Percentiles rank a stretch among this genome's conserved stretches.
Conservation (phyloP, 2,113 vertebrate species). For the Chionis minor region DNA sequence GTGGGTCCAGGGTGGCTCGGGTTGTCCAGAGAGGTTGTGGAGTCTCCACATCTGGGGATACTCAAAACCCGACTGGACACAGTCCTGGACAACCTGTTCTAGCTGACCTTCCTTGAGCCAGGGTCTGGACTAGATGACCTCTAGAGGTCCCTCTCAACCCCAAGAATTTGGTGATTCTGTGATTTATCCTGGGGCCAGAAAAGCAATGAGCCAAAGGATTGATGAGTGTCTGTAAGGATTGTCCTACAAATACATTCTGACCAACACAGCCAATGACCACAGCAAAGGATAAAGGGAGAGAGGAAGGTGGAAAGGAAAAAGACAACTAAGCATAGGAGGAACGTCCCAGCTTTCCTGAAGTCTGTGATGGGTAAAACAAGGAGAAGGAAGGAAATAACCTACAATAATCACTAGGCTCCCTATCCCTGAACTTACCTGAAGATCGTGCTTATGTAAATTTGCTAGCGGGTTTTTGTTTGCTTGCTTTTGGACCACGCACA, state of each 20-base stretch:
- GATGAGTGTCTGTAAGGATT: background rate
- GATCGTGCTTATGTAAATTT: background rate
- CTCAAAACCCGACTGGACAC: background rate
- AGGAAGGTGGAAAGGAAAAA: background rate
- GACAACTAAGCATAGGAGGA: background rate
- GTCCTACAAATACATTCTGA: background rate
- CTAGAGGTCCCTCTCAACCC: fast-evolving
- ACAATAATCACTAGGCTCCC: background rate
- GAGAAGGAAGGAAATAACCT: background rate
- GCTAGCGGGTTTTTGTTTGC: background rate
- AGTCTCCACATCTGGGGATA: background rate
- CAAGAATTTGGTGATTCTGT: background rate
- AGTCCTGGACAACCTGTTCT: background rate
- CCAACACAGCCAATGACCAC: background rate
- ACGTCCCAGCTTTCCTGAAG: background rate
- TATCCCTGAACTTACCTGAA: background rate
- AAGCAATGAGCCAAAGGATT: background rate
- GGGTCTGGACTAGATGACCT: background rate
- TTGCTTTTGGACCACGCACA: background rate
- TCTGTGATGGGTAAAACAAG: background rate
- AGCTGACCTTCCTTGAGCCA: background rate
- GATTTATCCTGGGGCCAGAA: background rate
- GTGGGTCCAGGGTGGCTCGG: background rate
- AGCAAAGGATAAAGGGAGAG: background rate
- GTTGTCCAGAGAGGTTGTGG: background rate